Conservation (phyloP, 2,888 invertebrate genomes). For the Hoplodrina ambigua region DNA sequence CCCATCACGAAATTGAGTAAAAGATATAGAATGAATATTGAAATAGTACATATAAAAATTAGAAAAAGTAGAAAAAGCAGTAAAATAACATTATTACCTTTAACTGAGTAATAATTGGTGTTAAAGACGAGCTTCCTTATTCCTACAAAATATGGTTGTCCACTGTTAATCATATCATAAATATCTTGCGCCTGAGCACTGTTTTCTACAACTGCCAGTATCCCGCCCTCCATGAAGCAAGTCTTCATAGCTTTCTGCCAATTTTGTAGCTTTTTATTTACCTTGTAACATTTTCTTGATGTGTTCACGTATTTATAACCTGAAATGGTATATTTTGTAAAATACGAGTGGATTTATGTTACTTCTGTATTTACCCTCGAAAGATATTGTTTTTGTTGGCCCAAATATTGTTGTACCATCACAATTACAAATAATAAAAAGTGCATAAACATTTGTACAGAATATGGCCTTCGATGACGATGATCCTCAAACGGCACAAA, state of each 20-base stretch:
- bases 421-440: too few relatives aligned
- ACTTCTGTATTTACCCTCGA: too few relatives aligned
- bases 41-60: too few relatives aligned
- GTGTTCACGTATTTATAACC: conserved; percentile 59
- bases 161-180: background rate
- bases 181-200: conserved; percentile 24
- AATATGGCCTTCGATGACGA: too few relatives aligned
- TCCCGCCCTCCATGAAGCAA: conserved; percentile 67
- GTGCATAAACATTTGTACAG: too few relatives aligned
- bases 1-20: too few relatives aligned
- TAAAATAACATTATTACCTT: conserved; percentile 57
- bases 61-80: too few relatives aligned
- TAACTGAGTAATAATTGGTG: conserved; percentile 63
- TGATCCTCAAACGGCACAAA: too few relatives aligned
- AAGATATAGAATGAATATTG: too few relatives aligned
- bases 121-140: conserved; percentile 51
- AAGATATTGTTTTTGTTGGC: too few relatives aligned
- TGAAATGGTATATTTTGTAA: conserved; percentile 33
- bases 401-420: too few relatives aligned
- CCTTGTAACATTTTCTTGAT: conserved; percentile 65
- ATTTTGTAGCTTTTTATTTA: conserved; percentile 54
- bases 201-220: conserved; percentile 53
- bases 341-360: too few relatives aligned
- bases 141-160: conserved; percentile 57
- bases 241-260: conserved; percentile 68